Conservation (phyloP, 2,797 vertebrate species). For the Allobates femoralis region DNA sequence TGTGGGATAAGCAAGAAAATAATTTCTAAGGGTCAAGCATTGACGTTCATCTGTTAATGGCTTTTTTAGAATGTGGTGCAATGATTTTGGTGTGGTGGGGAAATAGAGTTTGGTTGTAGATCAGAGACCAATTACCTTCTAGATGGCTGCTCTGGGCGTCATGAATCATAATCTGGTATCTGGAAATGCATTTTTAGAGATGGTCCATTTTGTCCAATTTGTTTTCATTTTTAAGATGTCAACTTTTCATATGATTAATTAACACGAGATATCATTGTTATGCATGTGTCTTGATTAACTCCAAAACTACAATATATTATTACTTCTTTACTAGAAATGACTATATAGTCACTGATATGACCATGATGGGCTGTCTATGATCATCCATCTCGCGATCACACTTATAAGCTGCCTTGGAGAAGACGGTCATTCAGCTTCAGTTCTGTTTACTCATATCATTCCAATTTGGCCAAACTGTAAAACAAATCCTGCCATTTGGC, state of each 20-base stretch:
- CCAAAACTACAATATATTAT: background rate
- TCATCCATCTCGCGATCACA: background rate
- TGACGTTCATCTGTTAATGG: too few relatives aligned
- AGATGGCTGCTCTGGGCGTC: too few relatives aligned
- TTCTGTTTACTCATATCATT: slow-evolving; percentile 8
- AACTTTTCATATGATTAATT: background rate
- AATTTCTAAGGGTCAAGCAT: too few relatives aligned
- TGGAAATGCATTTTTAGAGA: too few relatives aligned
- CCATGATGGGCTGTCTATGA: background rate
- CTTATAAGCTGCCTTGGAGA: background rate
- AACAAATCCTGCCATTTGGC: slow-evolving; percentile 31
- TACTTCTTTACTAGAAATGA: background rate
- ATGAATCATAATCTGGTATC: too few relatives aligned
- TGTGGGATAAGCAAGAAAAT: too few relatives aligned
- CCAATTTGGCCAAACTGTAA: background rate
- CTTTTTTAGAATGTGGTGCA: too few relatives aligned
- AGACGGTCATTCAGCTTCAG: background rate
- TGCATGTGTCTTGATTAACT: background rate
- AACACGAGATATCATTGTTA: background rate
- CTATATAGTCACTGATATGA: background rate
- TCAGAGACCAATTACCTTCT: too few relatives aligned
- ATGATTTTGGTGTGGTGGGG: too few relatives aligned
- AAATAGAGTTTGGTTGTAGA: too few relatives aligned
- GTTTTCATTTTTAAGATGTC: background rate
- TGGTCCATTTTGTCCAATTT: background rate